Evolutionary conservation across 2,113 vertebrate species (phyloP), one percentile per base, ranked within the genome.

Genomic region (Chloebia gouldiae): DNA sequence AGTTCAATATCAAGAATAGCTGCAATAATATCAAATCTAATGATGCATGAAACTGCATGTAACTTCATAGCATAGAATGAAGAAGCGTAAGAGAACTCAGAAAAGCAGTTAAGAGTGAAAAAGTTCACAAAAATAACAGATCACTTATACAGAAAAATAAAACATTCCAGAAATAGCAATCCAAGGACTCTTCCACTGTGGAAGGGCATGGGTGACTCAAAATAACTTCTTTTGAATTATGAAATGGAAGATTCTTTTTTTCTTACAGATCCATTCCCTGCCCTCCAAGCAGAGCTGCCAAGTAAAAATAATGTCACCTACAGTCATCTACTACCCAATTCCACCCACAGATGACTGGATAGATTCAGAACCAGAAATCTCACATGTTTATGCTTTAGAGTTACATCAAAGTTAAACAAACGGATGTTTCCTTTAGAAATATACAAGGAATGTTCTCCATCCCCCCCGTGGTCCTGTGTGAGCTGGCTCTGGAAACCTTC

Each of bases 11-110:
- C 76, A 65, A 63, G 54, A 92, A 95, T 44, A 91, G 79, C 63
- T 92, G 39, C 90, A 92, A 31, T 77, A 80, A 86, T 59, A 94
- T 77, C 45, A 73, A 90, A 88, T 57, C 57, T 76, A 92, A 92
- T 30, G 71, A 95, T 73, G 71, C 61, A 85, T 63, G 33, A 94
- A 90, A 93, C 63, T 51, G 40, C 50, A 94, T 6, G 13, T 30
- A 85, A 88, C 30, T 57, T 82, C 30, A 77, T 3, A 88, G 79
- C 54, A 86, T 18, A 39, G 66, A 82, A 66, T 39, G 79, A 90
- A 85, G 57, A 24, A 13, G 33, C 2, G 0, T 12, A 77, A 63
- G n/a, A 82, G 37, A 90, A 84, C 30, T 63, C 18, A 8, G 39
- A 39, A 85, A 82, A 85, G 16, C 37, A 87, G 28, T 23, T 25